These are phyloP conservation scores for Sebastes schlegelii DNA, from an alignment of 2,113 vertebrate genomes.

Conservation along the genomic window DNA sequence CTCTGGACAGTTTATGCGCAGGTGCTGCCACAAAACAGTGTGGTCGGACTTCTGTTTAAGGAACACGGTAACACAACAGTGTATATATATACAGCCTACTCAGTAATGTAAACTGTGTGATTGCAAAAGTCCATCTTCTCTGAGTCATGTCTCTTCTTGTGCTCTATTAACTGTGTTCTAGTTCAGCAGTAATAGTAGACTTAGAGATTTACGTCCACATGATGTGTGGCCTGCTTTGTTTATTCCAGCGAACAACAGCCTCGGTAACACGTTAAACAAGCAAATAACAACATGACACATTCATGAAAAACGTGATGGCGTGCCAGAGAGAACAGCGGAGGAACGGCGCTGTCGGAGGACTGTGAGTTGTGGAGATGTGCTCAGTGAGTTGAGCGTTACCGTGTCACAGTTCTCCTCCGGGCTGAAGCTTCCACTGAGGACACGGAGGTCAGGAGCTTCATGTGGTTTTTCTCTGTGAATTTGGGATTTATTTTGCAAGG, in stretches of 20 bases:
- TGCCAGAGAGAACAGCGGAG: neutral
- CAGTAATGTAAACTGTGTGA: neutral
- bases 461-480: neutral
- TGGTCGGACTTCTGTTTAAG: neutral
- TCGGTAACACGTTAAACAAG: constrained; percentile 8
- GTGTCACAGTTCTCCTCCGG: neutral
- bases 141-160: neutral
- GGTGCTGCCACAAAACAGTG: constrained; percentile 3
- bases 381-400: neutral
- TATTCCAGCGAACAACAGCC: constrained; percentile 12
- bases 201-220: constrained; percentile 14
- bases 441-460: neutral
- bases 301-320: neutral
- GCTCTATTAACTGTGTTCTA: neutral
- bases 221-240: constrained; percentile 14
- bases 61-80: neutral
- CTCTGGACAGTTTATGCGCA: neutral
- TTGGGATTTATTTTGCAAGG: neutral
- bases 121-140: neutral
- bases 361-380: neutral
- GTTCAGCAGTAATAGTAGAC: constrained; percentile 23
- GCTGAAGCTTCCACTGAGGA: neutral
- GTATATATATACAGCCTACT: neutral
- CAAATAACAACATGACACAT: neutral
- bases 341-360: neutral